Conservation (phyloP, 1,140 invertebrate species). For the Euura lappo region DNA sequence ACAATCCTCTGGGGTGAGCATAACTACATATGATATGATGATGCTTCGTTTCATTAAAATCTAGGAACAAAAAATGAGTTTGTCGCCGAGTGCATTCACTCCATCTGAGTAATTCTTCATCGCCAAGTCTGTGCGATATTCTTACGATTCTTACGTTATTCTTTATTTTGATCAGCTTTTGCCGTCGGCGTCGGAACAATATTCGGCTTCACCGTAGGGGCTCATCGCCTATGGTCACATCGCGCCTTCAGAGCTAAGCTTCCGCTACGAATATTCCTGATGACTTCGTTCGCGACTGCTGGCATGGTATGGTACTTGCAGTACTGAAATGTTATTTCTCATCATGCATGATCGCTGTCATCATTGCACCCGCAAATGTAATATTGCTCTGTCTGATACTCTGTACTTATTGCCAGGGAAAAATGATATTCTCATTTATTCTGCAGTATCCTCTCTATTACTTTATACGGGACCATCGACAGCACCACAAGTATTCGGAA, state of each 20-base stretch:
- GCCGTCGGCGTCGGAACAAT: conserved; percentile 12
- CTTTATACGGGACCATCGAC: conserved; percentile 65
- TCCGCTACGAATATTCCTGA: conserved; percentile 47
- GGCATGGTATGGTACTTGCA: background rate
- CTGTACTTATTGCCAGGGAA: too few relatives aligned
- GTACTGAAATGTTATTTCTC: too few relatives aligned
- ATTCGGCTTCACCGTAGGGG: conserved; percentile 67
- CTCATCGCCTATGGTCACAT: conserved; percentile 73
- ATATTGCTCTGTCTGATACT: too few relatives aligned
- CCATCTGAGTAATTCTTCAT: too few relatives aligned
- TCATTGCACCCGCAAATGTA: too few relatives aligned
- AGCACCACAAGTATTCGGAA: conserved; percentile 64
- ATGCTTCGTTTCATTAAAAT: too few relatives aligned
- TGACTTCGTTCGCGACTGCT: background rate
- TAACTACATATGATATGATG: too few relatives aligned
- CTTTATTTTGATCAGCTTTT: background rate
- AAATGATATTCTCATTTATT: background rate
- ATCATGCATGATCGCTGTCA: too few relatives aligned
- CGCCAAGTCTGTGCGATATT: too few relatives aligned
- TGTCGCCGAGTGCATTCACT: too few relatives aligned
- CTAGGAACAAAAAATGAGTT: too few relatives aligned
- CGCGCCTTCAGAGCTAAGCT: conserved; percentile 68
- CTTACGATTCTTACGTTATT: background rate
- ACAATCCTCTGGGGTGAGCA: too few relatives aligned
- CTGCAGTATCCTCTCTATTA: conserved; percentile 46